Percentiles rank a stretch among this genome's conserved stretches.
Conservation (phyloP, 2,888 invertebrate genomes). For the Yponomeuta sedellus region DNA sequence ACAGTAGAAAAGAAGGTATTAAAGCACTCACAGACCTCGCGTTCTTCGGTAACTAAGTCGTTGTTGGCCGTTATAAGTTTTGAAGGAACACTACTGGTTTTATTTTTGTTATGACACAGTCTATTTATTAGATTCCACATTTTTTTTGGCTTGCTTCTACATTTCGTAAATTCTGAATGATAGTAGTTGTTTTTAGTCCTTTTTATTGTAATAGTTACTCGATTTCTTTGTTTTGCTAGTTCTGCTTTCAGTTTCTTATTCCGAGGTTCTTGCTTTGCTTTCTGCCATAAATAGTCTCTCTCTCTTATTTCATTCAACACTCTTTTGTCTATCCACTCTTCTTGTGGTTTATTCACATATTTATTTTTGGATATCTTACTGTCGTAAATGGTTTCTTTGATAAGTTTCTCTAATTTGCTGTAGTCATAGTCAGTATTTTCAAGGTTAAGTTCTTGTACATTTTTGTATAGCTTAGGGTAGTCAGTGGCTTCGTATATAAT, state of each 20-base stretch:
- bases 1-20: constrained; percentile 21
- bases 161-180: not conserved
- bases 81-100: constrained; percentile 16
- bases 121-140: constrained; percentile 19
- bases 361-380: constrained; percentile 22
- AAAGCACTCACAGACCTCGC: constrained; percentile 22
- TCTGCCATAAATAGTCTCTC: constrained; percentile 25
- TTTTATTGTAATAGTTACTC: constrained; percentile 2
- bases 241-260: constrained; percentile 10
- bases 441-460: not conserved
- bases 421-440: constrained; percentile 7
- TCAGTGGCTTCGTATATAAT: constrained; percentile 19
- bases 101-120: constrained; percentile 14
- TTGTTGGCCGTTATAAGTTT: constrained; percentile 17
- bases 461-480: constrained; percentile 20
- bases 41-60: constrained; percentile 16
- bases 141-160: constrained; percentile 8
- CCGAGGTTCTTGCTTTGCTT: constrained; percentile 18
- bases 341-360: constrained; percentile 20
- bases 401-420: not conserved
- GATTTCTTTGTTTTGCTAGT: constrained; percentile 3
- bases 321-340: constrained; percentile 27
- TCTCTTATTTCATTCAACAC: constrained; percentile 24
- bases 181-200: constrained; percentile 18
- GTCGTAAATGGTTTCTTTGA: not conserved